phyloP scores from a whole-genome alignment of 1,140 invertebrate species.

The Listronotus oregonensis region DNA sequence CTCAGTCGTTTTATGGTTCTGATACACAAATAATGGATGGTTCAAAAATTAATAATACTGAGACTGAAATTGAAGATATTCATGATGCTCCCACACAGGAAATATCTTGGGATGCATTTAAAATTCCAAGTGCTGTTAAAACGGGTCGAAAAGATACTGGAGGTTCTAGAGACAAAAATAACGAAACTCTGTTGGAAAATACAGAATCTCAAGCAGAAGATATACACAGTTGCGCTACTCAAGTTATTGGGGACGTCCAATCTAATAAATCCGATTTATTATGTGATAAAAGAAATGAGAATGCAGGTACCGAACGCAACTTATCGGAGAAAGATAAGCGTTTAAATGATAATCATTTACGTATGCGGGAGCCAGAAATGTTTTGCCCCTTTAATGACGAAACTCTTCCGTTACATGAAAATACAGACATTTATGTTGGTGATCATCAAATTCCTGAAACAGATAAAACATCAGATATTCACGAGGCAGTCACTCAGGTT shows the following conservation, averaged over 20 bases:
- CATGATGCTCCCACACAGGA: constrained; percentile 24
- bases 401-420: not conserved
- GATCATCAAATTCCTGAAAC: not conserved
- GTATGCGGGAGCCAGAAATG: constrained; percentile 6
- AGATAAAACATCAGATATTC: not conserved
- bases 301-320: not conserved
- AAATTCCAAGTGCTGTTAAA: constrained; percentile 1
- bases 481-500: not conserved
- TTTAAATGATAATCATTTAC: constrained; percentile 7
- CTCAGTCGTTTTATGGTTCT: constrained; percentile 37
- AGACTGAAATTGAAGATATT: constrained; percentile 31
- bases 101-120: constrained; percentile 7
- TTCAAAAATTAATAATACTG: constrained; percentile 8
- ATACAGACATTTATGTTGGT: constrained; percentile 2
- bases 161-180: too few relatives aligned
- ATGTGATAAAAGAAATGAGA: not conserved
- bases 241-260: constrained; percentile 15
- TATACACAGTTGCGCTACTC: constrained; percentile 22
- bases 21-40: constrained; percentile 36
- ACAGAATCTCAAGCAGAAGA: not conserved
- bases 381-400: constrained; percentile 15
- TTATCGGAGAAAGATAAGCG: not conserved
- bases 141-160: not conserved
- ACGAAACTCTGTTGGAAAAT: too few relatives aligned
- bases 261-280: not conserved